Evolutionary conservation across 2,888 invertebrate genomes (phyloP), one percentile per base, ranked within the genome.

Genomic region (Dryocosmus kuriphilus): DNA sequence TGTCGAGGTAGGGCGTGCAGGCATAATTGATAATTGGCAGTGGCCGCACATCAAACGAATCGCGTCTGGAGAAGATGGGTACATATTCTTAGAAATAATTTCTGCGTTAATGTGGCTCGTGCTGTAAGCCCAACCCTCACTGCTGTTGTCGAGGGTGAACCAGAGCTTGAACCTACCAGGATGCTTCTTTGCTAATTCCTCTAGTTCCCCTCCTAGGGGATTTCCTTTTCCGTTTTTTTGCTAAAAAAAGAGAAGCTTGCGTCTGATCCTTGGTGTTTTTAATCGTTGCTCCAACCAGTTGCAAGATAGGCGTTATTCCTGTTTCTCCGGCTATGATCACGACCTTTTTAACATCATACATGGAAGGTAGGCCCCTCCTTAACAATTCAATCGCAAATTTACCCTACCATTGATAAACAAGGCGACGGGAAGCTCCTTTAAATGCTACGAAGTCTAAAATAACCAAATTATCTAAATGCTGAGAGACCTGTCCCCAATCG

Each of bases 221-320:
- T 99, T 99, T 89, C 99, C 99, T 75, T 97, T 94, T 92, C 98
- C 98, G 0, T 97, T 96, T 92, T 99, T 99, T 99, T 38, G 99
- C 99, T 92, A 97, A 99, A 65, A 99, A 91, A 65, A 99, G 93
- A 35, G 95, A 94, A 84, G 98, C 92, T 89, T 97, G 93, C 0
- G 98, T 98, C 73, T 93, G 92, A 91, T 99, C 98, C 35, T 94
- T 93, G 16, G 94, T 93, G 89, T 96, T 94, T 89, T 96, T 96
- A 78, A 97, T 94, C 81, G 98, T 96, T 85, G 98, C 97, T 61
- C 97, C 94, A 22, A 99, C 93, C 78, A 99, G 92, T 91, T 99
- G 99, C 77, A 98, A 93, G 98, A 99, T 99, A 77, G 99, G 99
- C 35, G 99, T 98, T 83, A 99, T 98, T 84, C 99, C 99, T 88